phyloP scores from a whole-genome alignment of 2,888 invertebrate genomes.

The Aproaerema taeniolella region DNA sequence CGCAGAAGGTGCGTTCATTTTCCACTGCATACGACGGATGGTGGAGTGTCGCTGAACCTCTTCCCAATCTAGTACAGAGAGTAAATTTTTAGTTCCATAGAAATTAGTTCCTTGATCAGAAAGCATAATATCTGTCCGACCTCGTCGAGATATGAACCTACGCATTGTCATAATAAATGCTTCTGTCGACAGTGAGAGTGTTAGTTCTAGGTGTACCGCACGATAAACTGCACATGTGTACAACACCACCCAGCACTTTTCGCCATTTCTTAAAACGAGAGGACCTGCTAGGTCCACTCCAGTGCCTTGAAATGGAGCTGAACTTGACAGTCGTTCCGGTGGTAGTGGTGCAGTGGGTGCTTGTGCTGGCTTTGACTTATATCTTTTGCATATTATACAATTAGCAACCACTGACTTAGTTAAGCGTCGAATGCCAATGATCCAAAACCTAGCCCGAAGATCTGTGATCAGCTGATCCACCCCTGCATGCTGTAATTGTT shows the following conservation, averaged over 20 bases:
- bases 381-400: slow-evolving; percentile 11
- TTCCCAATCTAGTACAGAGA: no score
- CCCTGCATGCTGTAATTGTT: slow-evolving; percentile 7
- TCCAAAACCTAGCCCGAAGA: slow-evolving; percentile 8
- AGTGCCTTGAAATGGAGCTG: slow-evolving; percentile 6
- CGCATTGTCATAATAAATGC: neutral
- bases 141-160: neutral
- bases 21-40: no score
- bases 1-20: no score
- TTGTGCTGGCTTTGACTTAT: neutral
- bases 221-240: slow-evolving; percentile 6
- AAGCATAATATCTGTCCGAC: neutral
- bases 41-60: no score
- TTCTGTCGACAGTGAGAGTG: neutral
- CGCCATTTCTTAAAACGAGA: neutral
- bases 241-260: slow-evolving; percentile 12
- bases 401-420: neutral
- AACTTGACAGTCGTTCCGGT: slow-evolving; percentile 1
- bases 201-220: slow-evolving; percentile 11
- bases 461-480: neutral
- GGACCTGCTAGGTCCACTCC: slow-evolving; percentile 15
- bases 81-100: neutral
- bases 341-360: slow-evolving; percentile 4
- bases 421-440: slow-evolving; percentile 1
- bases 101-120: slow-evolving; percentile 2